Evolutionary conservation across 2,797 vertebrate species (phyloP), one percentile per base, ranked within the genome.

Genomic region (Philypnodon macrostomus): DNA sequence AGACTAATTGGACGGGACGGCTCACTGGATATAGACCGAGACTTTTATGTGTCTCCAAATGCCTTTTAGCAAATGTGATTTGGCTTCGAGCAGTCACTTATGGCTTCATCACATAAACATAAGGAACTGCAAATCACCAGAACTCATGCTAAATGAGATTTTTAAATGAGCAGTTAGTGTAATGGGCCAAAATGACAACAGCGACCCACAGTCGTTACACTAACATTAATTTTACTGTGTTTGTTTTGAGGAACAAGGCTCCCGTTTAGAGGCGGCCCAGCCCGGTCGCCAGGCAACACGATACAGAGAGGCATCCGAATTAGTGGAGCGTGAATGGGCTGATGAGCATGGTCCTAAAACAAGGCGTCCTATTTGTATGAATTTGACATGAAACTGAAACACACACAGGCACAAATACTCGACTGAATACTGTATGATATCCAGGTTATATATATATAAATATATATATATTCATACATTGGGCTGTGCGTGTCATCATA

Each of bases 301-400:
- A 57, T 48, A 63, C 50, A 59, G 55, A 60, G 36, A 73, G 59
- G 47, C 57, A 52, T 57, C 53, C 6, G 31, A 70, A 75, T 83
- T 77, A 84, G 69, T 65, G 37, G 49, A 69, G 70, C 74, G 37
- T 73, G 63, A 77, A 70, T 47, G 55, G 55, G 52, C 55, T 66
- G 61, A 80, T 67, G 66, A 80, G 64, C 23, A n/a, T 8, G 55
- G 42, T 58, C 67, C 52, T 23, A 64, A 75, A 80, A 74, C 66
- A 73, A 48, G 44, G 49, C 55, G 53, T 59, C 13, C n/a, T 52
- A 40, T 68, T 49, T 47, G 32, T 40, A 11, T 41, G 60, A 41
- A 52, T 61, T 67, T 80, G 50, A 67, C 13, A 63, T 63, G 41
- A 24, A 40, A 32, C 39, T 49, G 40, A 47, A 23, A 51, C 54